Evolutionary conservation across 2,797 vertebrate genomes (phyloP), one percentile per base, ranked within the genome.

Genomic region (Podarcis siculus): DNA sequence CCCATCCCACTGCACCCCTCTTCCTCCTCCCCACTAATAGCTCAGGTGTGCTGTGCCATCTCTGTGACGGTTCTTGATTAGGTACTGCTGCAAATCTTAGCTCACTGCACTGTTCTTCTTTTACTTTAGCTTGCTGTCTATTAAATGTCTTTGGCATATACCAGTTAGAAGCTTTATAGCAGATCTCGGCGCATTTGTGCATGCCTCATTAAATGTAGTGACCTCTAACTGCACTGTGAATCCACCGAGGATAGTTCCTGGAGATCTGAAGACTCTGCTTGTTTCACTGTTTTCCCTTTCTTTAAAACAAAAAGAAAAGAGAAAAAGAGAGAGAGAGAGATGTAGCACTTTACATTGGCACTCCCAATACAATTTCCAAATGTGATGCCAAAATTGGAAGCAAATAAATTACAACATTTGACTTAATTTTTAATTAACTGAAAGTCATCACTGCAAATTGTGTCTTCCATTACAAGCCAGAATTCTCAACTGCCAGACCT

Each of bases 361-460:
- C 37, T 92, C 77, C 0, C 2, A 91, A 58, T 80, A 10, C 79
- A 89, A 93, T 95, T 95, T 92, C 75, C 93, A 94, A 94, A 93
- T 92, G 42, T 0, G 90, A 3, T 86, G 88, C 72, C 8, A 83
- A 94, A 94, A 89, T 72, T 88, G 80, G 73, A 95, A 92, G 90
- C 87, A 94, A 93, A 95, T 95, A 94, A 92, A 94, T 95, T 89
- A 90, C 78, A 88, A 88, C 77, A 87, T 94, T 95, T 95, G 80
- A 94, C 85, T 92, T 95, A 94, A 94, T 95, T 93, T 95, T 96
- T 94, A 94, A 94, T 95, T 94, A 95, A 90, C 90, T 92, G 90
- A 92, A 95, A 95, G 86, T 91, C 90, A 30, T 93, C 90, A 82
- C 73, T 92, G 90, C 80, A 94, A 89, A 92, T 92, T 95, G 80